phyloP scores from a whole-genome alignment of 2,888 invertebrate genomes.

The Hedya salicella region DNA sequence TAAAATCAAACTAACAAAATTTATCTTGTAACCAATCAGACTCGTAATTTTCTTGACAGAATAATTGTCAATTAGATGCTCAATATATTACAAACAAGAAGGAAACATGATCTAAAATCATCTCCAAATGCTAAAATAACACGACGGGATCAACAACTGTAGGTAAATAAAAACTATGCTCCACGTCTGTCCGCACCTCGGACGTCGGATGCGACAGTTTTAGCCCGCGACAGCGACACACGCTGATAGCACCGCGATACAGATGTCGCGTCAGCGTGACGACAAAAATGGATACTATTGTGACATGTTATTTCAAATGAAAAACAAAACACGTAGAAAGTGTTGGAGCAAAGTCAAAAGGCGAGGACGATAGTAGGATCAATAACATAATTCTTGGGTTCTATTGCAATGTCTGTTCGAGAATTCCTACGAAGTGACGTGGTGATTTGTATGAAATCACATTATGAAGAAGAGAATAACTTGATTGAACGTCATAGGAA shows the following conservation, averaged over 20 bases:
- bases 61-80: no score
- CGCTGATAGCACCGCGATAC: constrained; percentile 44
- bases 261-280: constrained; percentile 54
- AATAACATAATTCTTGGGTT: background rate
- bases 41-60: no score
- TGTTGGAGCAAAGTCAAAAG: background rate
- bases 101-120: background rate
- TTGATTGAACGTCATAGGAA: no score
- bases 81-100: constrained; percentile 7
- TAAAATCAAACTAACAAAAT: no score
- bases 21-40: no score
- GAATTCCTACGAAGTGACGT: no score
- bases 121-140: constrained; percentile 1
- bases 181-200: constrained; percentile 32
- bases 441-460: no score
- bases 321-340: constrained; percentile 13
- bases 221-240: constrained; percentile 14
- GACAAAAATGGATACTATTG: constrained; percentile 36
- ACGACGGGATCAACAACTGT: constrained; percentile 15
- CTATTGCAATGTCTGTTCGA: no score
- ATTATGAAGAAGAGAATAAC: no score
- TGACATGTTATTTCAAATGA: constrained; percentile 22
- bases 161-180: constrained; percentile 16
- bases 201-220: constrained; percentile 35
- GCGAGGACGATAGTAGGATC: background rate